These are phyloP conservation scores for Lordiphosa andalusiaca DNA, from an alignment of 2,888 invertebrate genomes.

Conservation along the genomic window DNA sequence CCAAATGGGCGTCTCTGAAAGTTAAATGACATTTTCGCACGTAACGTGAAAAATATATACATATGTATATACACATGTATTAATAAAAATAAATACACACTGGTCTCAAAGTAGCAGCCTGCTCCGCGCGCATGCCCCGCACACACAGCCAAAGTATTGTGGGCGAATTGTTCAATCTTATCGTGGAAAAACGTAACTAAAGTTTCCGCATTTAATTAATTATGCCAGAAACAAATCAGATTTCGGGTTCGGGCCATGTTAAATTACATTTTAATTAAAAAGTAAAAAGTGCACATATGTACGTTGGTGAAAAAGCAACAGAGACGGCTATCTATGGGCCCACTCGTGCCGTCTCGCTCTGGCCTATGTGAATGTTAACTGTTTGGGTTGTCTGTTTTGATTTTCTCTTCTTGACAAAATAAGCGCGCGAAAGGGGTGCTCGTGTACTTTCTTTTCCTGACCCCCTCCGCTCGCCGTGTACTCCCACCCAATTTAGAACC, in stretches of 20 bases:
- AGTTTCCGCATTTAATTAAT: background rate
- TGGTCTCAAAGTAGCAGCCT: slow-evolving; percentile 40
- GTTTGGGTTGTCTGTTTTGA: slow-evolving; percentile 60
- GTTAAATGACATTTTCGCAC: slow-evolving; percentile 49
- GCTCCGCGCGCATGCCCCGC: slow-evolving; percentile 34
- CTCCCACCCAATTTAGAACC: slow-evolving; percentile 18
- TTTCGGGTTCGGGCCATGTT: slow-evolving; percentile 11
- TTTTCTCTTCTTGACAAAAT: slow-evolving; percentile 68
- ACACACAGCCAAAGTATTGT: background rate
- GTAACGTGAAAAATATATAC: slow-evolving; percentile 46
- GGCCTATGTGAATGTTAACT: slow-evolving; percentile 5
- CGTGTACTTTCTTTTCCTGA: slow-evolving; percentile 68
- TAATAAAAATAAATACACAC: slow-evolving; percentile 73
- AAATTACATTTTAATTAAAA: slow-evolving; percentile 54
- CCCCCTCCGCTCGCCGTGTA: slow-evolving; percentile 3
- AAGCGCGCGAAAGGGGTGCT: slow-evolving; percentile 74
- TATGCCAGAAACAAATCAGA: slow-evolving; percentile 8
- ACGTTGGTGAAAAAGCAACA: slow-evolving; percentile 32
- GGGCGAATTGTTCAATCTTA: slow-evolving; percentile 11
- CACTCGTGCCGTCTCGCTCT: slow-evolving; percentile 13
- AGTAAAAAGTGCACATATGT: slow-evolving; percentile 31
- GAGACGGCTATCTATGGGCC: slow-evolving; percentile 22
- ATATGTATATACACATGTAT: slow-evolving; percentile 22
- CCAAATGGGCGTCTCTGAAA: slow-evolving; percentile 37
- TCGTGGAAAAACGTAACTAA: background rate